Conservation (phyloP, 1,140 invertebrate species). For the Ostrea denselamellosa region DNA sequence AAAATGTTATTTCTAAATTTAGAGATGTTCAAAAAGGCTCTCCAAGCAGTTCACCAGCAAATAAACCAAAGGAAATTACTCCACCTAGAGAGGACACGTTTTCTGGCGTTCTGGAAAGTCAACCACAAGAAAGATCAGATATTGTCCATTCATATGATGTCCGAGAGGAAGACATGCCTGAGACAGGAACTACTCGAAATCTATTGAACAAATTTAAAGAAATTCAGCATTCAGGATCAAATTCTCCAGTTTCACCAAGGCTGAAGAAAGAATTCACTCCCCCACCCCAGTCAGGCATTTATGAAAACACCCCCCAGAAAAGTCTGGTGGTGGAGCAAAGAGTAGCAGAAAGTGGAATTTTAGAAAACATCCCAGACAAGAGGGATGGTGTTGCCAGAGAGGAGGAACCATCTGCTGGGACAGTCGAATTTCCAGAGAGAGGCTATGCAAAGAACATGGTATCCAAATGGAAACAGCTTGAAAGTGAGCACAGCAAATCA, state of each 20-base stretch:
- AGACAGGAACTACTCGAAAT: conserved; percentile 70
- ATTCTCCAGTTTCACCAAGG: conserved; percentile 47
- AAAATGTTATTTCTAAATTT: conserved; percentile 64
- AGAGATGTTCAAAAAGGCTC: conserved; percentile 59
- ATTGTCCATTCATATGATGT: conserved; percentile 65
- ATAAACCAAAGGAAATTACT: conserved; percentile 59
- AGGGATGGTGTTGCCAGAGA: conserved; percentile 65
- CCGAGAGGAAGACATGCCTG: conserved; percentile 65
- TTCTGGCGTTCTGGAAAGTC: conserved; percentile 61
- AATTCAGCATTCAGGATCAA: conserved; percentile 55
- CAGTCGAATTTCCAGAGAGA: conserved; percentile 71
- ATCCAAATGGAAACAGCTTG: conserved; percentile 71
- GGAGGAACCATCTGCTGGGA: conserved; percentile 55
- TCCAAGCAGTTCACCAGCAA: conserved; percentile 51
- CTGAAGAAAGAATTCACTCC: conserved; percentile 66
- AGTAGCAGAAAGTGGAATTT: conserved; percentile 70
- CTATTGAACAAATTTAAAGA: conserved; percentile 68
- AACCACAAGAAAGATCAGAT: conserved; percentile 57
- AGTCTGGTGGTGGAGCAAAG: conserved; percentile 63
- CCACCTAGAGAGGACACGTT: conserved; percentile 63
- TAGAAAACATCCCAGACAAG: conserved; percentile 68
- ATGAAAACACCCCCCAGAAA: conserved; percentile 65
- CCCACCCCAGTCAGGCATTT: conserved; percentile 60
- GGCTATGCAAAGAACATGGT: conserved; percentile 73
- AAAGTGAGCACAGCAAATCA: conserved; percentile 63